These are phyloP conservation scores for Pangasius djambal DNA, from an alignment of 2,797 vertebrate genomes.

Conservation along the genomic window DNA sequence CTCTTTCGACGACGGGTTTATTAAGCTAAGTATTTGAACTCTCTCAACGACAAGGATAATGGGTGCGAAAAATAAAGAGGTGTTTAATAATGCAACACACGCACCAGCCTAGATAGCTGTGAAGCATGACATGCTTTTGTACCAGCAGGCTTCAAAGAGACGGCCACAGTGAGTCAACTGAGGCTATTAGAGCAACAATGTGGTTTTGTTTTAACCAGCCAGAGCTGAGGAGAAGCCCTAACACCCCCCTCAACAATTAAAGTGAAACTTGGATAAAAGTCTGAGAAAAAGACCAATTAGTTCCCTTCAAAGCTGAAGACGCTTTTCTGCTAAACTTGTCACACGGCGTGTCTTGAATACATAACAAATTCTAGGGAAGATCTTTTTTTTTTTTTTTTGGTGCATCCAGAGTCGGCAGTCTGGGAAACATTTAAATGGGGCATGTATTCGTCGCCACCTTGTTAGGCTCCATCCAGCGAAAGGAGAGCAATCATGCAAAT, in stretches of 20 bases:
- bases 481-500: slow-evolving; percentile 67
- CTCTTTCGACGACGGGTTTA: neutral
- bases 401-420: slow-evolving; percentile 11
- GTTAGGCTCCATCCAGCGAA: slow-evolving; percentile 44
- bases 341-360: slow-evolving; percentile 37
- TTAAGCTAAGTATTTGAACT: neutral
- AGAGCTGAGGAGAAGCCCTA: neutral
- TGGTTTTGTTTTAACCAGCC: slow-evolving; percentile 40
- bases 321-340: slow-evolving; percentile 13
- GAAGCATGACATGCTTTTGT: neutral
- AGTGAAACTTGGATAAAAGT: slow-evolving; percentile 32
- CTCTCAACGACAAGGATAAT: neutral
- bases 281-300: slow-evolving; percentile 26
- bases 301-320: slow-evolving; percentile 20
- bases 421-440: slow-evolving; percentile 37
- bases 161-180: neutral
- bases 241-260: slow-evolving; percentile 18
- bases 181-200: slow-evolving; percentile 26
- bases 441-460: slow-evolving; percentile 23
- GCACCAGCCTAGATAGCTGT: neutral
- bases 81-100: slow-evolving; percentile 10
- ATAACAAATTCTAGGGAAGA: slow-evolving; percentile 6
- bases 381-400: neutral
- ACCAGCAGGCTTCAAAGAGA: slow-evolving; percentile 38
- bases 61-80: slow-evolving; percentile 5